These are phyloP conservation scores for Drepanosiphum platanoidis DNA, from an alignment of 2,888 invertebrate genomes.

Conservation along the genomic window DNA sequence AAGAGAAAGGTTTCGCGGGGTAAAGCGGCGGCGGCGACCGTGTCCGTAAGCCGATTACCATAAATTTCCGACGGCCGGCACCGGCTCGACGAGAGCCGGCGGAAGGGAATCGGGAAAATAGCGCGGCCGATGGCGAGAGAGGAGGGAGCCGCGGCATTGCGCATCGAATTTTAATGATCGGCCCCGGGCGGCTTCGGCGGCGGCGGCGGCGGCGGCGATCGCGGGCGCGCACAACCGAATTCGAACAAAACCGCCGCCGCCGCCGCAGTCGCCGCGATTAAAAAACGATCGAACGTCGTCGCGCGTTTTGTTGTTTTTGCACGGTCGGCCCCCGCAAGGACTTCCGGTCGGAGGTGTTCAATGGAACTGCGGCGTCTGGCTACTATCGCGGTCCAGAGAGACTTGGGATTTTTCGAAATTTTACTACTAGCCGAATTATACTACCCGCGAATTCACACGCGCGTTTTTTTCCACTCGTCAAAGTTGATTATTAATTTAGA, in stretches of 20 bases:
- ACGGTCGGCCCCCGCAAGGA: background rate
- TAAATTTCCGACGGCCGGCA: slow-evolving; percentile 47
- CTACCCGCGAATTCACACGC: too few species aligned
- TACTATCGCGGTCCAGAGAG: too few species aligned
- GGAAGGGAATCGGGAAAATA: background rate
- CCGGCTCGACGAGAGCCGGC: background rate
- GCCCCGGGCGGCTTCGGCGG: too few species aligned
- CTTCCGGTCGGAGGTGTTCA: too few species aligned
- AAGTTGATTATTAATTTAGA: too few species aligned
- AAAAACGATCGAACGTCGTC: slow-evolving; percentile 32
- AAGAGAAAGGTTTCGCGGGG: background rate
- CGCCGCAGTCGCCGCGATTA: too few species aligned
- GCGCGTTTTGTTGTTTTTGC: background rate
- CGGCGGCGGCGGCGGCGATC: too few species aligned
- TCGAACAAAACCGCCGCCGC: slow-evolving; percentile 47
- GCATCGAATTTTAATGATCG: slow-evolving; percentile 59
- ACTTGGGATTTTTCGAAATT: too few species aligned
- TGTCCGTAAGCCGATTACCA: slow-evolving; percentile 61
- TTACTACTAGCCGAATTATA: too few species aligned
- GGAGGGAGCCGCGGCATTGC: slow-evolving; percentile 20
- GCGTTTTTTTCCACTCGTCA: too few species aligned
- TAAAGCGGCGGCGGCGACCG: background rate
- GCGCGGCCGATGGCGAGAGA: background rate
- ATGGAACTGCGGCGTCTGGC: too few species aligned
- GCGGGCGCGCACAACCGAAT: slow-evolving; percentile 42